Percentiles rank a stretch among this genome's conserved stretches.
Conservation (phyloP, 2,113 vertebrate genomes). For the Numenius arquata region DNA sequence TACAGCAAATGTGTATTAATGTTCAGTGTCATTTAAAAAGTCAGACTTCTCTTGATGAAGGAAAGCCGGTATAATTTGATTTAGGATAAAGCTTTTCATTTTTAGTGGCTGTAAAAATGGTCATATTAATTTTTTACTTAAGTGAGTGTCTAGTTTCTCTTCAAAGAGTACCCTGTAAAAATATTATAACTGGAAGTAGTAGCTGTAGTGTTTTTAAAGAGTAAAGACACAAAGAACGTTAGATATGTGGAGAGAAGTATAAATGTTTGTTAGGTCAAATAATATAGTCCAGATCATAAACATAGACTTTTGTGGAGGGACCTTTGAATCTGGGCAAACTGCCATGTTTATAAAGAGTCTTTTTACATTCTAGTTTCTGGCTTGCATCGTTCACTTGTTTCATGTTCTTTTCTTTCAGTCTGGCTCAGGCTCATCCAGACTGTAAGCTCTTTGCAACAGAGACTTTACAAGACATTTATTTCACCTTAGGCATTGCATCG, state of each 20-base stretch:
- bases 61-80: not conserved
- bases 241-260: not conserved
- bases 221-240: not conserved
- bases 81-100: not conserved
- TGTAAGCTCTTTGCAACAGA: not conserved
- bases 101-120: not conserved
- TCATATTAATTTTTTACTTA: not conserved
- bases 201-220: not conserved
- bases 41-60: not conserved
- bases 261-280: conserved; percentile 27
- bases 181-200: not conserved
- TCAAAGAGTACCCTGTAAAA: not conserved
- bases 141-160: not conserved
- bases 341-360: conserved; percentile 2
- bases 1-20: not conserved
- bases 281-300: conserved; percentile 33
- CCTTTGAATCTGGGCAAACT: conserved; percentile 43
- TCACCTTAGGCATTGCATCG: not conserved
- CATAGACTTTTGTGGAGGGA: conserved; percentile 1
- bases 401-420: not conserved
- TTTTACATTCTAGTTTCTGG: conserved; percentile 5
- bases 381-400: not conserved
- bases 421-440: not conserved
- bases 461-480: not conserved
- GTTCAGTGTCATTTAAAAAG: not conserved